Evolutionary conservation across 37 sponge, comb jelly and placozoan genomes (phyloP), one percentile per base, ranked within the genome.

Genomic region (Hexactinellida sp.): DNA sequence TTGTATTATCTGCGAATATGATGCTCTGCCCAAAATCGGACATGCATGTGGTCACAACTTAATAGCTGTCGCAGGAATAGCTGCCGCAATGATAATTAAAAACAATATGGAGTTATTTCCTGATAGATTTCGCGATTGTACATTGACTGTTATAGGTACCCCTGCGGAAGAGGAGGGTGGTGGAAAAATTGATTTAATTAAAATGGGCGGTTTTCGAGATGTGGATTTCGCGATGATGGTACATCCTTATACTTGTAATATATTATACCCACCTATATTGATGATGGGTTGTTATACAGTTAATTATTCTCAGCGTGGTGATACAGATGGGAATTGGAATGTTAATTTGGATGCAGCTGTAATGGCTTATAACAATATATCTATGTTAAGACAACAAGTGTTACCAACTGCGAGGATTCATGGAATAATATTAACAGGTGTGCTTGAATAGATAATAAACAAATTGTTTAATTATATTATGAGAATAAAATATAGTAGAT

Each of bases 41-140:
- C 94, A 94, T 76, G 94, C 92, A 0, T 94, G 94, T 85, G 94
- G 94, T 36, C 94, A 94, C 86, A 94, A 94, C 82, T 83, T 94
- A 36, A 94, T 94, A 84, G 92, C 94, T 36, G 89, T 89, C 54
- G 94, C 92, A 9, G 94, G 94, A 38, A 32, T 92, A 0, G 94
- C 88, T 28, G 94, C 94, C 52, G 94, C 88, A 36, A n/a, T 94
- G 55, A 91, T 88, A 1, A 38, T 94, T 25, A 94, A 94, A 82
- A 89, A 84, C 35, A 89, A 38, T 23, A 38, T 94, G 86, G 89
- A 92, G 54, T 0, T 83, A 1, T 55, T 13, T 1, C 63, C 25
- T 35, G 37, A 36, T 28, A n/a, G n/a, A n/a, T n/a, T n/a, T n/a
- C 51, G 16, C 36, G 24, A 28, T n/a, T 38, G 54, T 52, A 21